Evolutionary conservation across 1,140 invertebrate species (phyloP), one percentile per base, ranked within the genome.

Genomic region (Heterodera carotae): DNA sequence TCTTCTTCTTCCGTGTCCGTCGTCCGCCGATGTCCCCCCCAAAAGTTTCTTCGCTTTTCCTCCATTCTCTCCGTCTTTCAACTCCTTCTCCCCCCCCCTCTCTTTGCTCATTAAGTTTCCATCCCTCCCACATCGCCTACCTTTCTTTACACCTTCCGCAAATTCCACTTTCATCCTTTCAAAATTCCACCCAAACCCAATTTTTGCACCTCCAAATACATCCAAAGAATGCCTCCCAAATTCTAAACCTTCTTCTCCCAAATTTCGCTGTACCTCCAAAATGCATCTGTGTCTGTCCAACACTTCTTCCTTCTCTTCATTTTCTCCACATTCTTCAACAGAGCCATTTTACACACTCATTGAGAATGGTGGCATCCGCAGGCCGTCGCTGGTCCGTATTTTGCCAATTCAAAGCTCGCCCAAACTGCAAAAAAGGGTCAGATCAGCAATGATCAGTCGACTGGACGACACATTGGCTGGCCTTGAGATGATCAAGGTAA

Each of bases 401-500:
- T 34, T 66, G 27, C 62, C 62, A 34, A 29, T 66, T 29, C 62
- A 66, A 29, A 31, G n/a, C 6, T 31, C 27, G 62, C 27, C 62
- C 8, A 66, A 22, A 29, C 0, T 15, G 12, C 62, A n/a, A 25
- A 8, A 5, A 29, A 66, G 25, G 27, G 62, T 66, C 33, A 8
- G 15, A 29, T 66, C 62, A n/a, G 27, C 33, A 34, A 34, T 62
- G 64, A 43, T 74, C 59, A 62, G 34, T 60, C 56, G 33, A n/a
- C 34, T 74, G 53, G 71, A 74, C 64, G 48, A 74, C 4, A 62
- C 71, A 3, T 60, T 74, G 27, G 33, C 59, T n/a, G 56, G 33
- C 59, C 64, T 74, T 39, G 53, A 74, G 64, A 56, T 59, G 56
- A 25, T 74, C 64, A 74, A 74, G 71, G 71, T 74, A 62, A n/a